Conservation (phyloP, 2,888 invertebrate species). For the Pteria penguin region DNA sequence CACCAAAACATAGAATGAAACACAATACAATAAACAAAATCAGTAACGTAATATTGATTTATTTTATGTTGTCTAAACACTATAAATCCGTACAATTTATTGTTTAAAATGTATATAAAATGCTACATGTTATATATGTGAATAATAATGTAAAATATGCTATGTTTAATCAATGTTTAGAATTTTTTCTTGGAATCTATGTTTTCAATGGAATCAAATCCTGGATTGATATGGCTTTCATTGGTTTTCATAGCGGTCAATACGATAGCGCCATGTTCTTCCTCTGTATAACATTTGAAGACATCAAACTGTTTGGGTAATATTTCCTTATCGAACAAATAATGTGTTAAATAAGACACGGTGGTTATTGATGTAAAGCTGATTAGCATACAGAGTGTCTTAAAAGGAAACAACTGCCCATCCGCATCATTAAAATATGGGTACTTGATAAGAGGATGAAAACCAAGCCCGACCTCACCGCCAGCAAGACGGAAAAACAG, state of each 20-base stretch:
- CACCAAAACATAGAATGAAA: no score
- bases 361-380: conserved; percentile 68
- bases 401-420: conserved; percentile 94
- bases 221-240: neutral
- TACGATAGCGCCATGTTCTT: conserved; percentile 89
- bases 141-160: no score
- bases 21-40: no score
- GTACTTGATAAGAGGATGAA: conserved; percentile 75
- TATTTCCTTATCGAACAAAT: conserved; percentile 91
- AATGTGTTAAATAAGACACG: conserved; percentile 82
- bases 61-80: no score
- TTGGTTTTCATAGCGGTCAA: conserved; percentile 39
- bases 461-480: conserved; percentile 73
- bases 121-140: no score
- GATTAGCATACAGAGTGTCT: conserved; percentile 95
- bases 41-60: no score
- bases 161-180: no score
- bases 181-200: no score
- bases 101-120: no score
- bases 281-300: conserved; percentile 95
- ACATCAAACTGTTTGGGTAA: conserved; percentile 87
- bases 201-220: neutral
- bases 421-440: conserved; percentile 71
- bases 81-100: no score
- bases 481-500: conserved; percentile 75